Conservation (phyloP, 2,113 vertebrate species). For the Ariopsis seemanni region DNA sequence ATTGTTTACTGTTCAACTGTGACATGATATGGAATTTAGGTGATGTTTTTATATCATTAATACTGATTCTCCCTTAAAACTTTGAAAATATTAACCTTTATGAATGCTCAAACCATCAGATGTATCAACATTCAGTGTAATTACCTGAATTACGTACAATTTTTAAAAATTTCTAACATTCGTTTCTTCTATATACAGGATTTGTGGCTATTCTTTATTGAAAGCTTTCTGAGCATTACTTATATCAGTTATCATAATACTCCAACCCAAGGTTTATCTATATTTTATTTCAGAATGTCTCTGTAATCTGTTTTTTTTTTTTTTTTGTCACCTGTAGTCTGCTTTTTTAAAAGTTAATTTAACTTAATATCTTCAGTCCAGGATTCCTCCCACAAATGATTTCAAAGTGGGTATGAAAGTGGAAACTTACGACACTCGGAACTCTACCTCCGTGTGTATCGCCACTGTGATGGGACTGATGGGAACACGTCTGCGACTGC, state of each 20-base stretch:
- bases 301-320: no score
- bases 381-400: slow-evolving; percentile 85
- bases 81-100: no score
- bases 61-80: no score
- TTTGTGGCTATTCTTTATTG: neutral
- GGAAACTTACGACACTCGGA: slow-evolving; percentile 90
- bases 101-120: no score
- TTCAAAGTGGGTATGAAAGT: slow-evolving; percentile 96
- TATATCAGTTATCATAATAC: neutral
- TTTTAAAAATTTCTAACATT: neutral
- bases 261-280: no score
- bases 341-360: neutral
- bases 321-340: neutral
- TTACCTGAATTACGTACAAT: neutral
- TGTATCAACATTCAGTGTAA: no score
- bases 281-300: no score
- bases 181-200: neutral
- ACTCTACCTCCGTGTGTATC: slow-evolving; percentile 86
- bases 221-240: neutral
- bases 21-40: no score
- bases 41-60: no score
- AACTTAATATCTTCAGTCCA: slow-evolving; percentile 72
- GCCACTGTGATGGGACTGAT: slow-evolving; percentile 88
- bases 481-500: slow-evolving; percentile 83
- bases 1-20: no score